Evolutionary conservation across 2,113 vertebrate genomes (phyloP), one percentile per base, ranked within the genome.

Genomic region (Microtus richardsoni): DNA sequence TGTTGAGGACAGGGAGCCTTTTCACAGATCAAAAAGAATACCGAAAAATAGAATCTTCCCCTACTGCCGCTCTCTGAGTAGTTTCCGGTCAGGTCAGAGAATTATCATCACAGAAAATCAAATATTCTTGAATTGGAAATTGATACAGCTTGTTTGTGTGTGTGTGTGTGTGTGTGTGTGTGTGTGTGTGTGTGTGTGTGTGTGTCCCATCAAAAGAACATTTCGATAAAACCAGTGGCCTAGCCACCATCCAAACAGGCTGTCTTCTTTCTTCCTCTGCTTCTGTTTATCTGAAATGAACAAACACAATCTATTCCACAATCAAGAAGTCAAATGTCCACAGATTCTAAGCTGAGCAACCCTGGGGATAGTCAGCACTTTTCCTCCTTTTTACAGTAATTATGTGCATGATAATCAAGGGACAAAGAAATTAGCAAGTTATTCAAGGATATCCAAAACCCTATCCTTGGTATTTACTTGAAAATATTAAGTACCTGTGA

Each of bases 391-490:
- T 62, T 75, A 17, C 5, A 28, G 26, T 52, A 94, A 88, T 94
- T 79, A 90, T 49, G 75, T 7, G 73, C 24, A 83, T 4, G 0
- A 88, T 93, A 92, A 95, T 89, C 89, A 87, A 96, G 66, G 22
- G 88, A 95, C 66, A 87, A 91, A 91, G 6, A 21, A 95, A 92
- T 96, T 80, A 88, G 60, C 17, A 52, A 94, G 95, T 88, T 36
- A 79, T 77, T 85, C 49, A 52, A 94, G 90, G 90, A 85, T 39
- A 54, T 89, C 24, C n/a, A 44, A 80, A 97, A 66, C 1, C 7
- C 52, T 39, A 33, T 89, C 92, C 66, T 87, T 79, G 4, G 91
- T 71, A 95, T 80, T 92, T 36, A 89, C 33, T 96, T 86, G 64
- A 91, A 60, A 47, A 79, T 88, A 92, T 80, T 84, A 90, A 94